These are phyloP conservation scores for Ochotona princeps DNA, from an alignment of 2,113 vertebrate genomes.

Conservation along the genomic window DNA sequence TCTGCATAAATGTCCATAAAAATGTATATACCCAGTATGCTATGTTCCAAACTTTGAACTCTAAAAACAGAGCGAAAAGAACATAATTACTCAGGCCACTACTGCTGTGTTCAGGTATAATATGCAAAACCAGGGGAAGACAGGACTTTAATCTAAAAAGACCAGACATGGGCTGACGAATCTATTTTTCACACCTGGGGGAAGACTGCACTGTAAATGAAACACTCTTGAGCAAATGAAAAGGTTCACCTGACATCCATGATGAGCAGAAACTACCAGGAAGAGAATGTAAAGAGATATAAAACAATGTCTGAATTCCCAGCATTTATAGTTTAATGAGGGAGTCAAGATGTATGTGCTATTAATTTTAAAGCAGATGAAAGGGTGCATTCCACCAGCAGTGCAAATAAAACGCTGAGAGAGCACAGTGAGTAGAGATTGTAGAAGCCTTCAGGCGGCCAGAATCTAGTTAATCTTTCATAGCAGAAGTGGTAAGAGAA, in stretches of 20 bases:
- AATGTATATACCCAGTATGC: not conserved
- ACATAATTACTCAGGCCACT: not conserved
- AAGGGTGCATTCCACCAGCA: not conserved
- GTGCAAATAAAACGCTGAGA: not conserved
- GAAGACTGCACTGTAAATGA: not conserved
- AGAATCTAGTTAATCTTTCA: not conserved
- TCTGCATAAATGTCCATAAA: constrained; percentile 10
- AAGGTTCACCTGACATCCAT: not conserved
- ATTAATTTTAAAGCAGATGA: not conserved
- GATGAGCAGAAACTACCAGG: not conserved
- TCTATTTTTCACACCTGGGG: not conserved
- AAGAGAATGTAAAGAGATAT: not conserved
- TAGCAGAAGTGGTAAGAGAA: not conserved
- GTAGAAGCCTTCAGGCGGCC: not conserved
- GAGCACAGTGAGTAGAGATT: not conserved
- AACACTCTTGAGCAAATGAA: not conserved
- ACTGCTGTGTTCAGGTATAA: not conserved
- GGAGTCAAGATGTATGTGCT: not conserved
- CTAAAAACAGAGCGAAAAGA: constrained; percentile 1
- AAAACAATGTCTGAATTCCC: not conserved
- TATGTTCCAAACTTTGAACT: not conserved
- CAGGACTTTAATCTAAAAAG: not conserved
- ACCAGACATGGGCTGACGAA: not conserved
- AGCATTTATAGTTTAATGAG: not conserved
- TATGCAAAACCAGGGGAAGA: not conserved